Percentiles rank a stretch among this genome's conserved stretches.
Conservation (phyloP, 1,140 invertebrate genomes). For the Drosophila bocqueti region DNA sequence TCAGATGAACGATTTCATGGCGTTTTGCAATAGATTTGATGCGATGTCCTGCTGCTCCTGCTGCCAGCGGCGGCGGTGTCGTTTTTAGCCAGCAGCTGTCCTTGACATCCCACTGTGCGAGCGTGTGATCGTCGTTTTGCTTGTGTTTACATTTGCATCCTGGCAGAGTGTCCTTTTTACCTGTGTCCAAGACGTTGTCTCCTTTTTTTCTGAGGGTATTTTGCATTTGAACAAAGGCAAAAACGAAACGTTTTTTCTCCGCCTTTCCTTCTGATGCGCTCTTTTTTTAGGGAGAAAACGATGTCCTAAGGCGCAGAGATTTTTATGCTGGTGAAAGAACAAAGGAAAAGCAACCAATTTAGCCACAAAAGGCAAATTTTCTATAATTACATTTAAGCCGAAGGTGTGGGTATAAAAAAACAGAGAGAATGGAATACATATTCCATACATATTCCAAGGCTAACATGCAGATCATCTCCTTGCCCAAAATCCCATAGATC, state of each 20-base stretch:
- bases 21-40: slow-evolving; percentile 73
- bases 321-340: slow-evolving; percentile 32
- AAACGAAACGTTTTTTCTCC: slow-evolving; percentile 35
- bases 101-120: slow-evolving; percentile 62
- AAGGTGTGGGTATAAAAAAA: slow-evolving; percentile 41
- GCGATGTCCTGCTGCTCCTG: slow-evolving; percentile 46
- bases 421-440: background rate
- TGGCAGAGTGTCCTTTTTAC: slow-evolving; percentile 50
- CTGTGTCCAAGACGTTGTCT: slow-evolving; percentile 48
- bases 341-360: slow-evolving; percentile 44
- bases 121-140: slow-evolving; percentile 70
- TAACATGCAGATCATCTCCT: slow-evolving; percentile 64
- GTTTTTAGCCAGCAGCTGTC: slow-evolving; percentile 54
- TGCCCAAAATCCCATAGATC: slow-evolving; percentile 35
- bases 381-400: slow-evolving; percentile 73
- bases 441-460: background rate
- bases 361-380: slow-evolving; percentile 77
- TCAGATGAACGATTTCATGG: slow-evolving; percentile 73
- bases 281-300: slow-evolving; percentile 37
- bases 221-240: slow-evolving; percentile 53
- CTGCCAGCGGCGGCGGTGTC: slow-evolving; percentile 8
- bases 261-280: slow-evolving; percentile 17
- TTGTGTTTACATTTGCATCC: slow-evolving; percentile 76
- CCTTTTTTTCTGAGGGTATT: slow-evolving; percentile 45
- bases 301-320: slow-evolving; percentile 40